Percentiles rank a stretch among this genome's conserved stretches.
Evolutionary conservation across 2,888 invertebrate species (phyloP).

Genomic region (Ecdyonurus torrentis): DNA sequence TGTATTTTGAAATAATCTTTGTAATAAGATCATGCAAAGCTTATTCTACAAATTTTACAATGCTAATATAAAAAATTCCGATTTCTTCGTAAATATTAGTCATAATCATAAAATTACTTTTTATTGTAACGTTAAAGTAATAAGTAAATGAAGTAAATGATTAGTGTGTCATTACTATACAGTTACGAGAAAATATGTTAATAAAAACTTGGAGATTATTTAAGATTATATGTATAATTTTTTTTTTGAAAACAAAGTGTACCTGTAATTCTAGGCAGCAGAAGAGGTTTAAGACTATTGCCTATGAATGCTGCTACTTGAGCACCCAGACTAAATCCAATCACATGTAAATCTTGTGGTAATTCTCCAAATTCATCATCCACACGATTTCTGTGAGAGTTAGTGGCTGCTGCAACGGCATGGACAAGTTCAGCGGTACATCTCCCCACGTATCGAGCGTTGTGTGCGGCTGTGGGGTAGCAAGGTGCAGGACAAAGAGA

Average conservation of each 20-base stretch:
- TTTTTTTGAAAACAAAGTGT: constrained; percentile 12
- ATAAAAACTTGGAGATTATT: too few species aligned
- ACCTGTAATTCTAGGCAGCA: constrained; percentile 52
- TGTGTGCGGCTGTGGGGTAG: constrained; percentile 59
- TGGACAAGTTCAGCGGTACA: constrained; percentile 49
- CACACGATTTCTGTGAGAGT: too few species aligned
- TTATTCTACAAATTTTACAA: too few species aligned
- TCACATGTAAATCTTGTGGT: constrained; percentile 42
- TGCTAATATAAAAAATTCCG: too few species aligned
- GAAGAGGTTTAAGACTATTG: constrained; percentile 50
- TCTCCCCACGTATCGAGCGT: constrained; percentile 49
- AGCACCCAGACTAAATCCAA: constrained; percentile 55
- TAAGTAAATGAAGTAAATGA: too few species aligned
- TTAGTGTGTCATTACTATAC: too few species aligned
- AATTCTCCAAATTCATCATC: constrained; percentile 44
- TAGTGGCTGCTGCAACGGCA: constrained; percentile 29
- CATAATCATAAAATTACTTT: too few species aligned
- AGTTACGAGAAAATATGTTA: too few species aligned
- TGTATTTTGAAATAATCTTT: too few species aligned
- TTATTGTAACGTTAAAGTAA: too few species aligned
- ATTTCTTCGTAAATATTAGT: too few species aligned
- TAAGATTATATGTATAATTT: not conserved
- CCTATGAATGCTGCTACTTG: constrained; percentile 61
- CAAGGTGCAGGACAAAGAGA: constrained; percentile 48
- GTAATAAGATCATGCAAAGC: too few species aligned